phyloP scores from a whole-genome alignment of 2,888 invertebrate species.

The Yponomeuta cagnagella region DNA sequence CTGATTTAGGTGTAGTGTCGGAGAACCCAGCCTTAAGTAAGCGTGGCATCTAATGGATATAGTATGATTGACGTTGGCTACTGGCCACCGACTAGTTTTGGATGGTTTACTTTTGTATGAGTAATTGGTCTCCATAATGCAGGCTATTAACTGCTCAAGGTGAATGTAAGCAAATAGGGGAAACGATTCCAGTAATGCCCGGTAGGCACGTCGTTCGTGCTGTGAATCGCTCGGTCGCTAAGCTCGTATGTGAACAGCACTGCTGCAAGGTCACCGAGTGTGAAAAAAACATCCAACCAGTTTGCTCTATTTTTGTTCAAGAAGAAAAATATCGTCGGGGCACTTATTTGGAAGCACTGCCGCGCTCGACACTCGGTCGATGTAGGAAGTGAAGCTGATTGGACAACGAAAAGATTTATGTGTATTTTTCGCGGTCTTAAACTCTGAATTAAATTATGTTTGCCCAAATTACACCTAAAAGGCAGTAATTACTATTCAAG shows the following conservation, averaged over 20 bases:
- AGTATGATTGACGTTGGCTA: constrained; percentile 47
- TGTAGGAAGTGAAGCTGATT: constrained; percentile 67
- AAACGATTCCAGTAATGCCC: not conserved
- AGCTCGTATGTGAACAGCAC: constrained; percentile 63
- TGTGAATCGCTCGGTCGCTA: constrained; percentile 51
- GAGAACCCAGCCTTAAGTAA: constrained; percentile 49
- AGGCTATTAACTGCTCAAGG: not conserved
- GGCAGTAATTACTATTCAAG: not conserved
- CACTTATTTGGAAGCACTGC: constrained; percentile 67
- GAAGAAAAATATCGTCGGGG: constrained; percentile 68
- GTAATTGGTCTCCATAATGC: constrained; percentile 2
- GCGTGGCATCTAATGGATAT: constrained; percentile 50
- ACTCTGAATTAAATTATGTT: constrained; percentile 19
- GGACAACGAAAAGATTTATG: constrained; percentile 70
- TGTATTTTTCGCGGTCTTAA: constrained; percentile 50
- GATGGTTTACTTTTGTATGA: constrained; percentile 28
- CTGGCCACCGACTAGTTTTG: constrained; percentile 41
- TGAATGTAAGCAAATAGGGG: constrained; percentile 9
- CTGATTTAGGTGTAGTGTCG: too few relatives aligned
- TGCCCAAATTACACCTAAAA: constrained; percentile 10
- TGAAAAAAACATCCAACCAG: constrained; percentile 42
- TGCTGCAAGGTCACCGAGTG: constrained; percentile 66
- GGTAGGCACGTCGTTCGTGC: constrained; percentile 32
- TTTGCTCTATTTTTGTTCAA: constrained; percentile 68
- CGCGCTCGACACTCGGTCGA: constrained; percentile 37